These are phyloP conservation scores for Dendroctonus valens DNA, from an alignment of 1,140 invertebrate genomes.

Conservation along the genomic window DNA sequence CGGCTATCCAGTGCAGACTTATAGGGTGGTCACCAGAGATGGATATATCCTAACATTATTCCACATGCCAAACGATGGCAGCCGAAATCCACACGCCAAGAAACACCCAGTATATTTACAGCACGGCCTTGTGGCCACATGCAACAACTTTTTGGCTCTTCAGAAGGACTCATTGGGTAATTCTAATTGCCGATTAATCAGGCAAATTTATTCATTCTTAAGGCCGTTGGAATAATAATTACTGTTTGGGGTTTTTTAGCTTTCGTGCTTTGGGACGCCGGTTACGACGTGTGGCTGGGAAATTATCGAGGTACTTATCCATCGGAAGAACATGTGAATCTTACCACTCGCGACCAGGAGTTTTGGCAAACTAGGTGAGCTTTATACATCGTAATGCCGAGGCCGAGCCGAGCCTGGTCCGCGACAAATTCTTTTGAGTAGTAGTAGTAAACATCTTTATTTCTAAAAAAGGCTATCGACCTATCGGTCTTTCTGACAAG, in stretches of 20 bases:
- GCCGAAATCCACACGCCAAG: conserved; percentile 31
- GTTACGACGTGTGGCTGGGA: conserved; percentile 69
- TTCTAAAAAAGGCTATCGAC: too few relatives aligned
- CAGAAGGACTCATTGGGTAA: conserved; percentile 48
- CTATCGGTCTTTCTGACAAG: too few relatives aligned
- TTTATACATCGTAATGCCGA: too few relatives aligned
- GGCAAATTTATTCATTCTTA: conserved; percentile 1
- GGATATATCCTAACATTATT: conserved; percentile 58
- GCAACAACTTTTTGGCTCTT: conserved; percentile 59
- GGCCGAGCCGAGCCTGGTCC: too few relatives aligned
- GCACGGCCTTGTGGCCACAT: conserved; percentile 62
- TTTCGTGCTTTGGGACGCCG: conserved; percentile 53
- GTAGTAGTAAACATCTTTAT: too few relatives aligned
- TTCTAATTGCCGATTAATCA: background rate
- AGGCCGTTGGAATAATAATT: background rate
- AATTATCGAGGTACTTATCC: conserved; percentile 69
- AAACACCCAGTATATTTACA: conserved; percentile 60
- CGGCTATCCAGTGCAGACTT: conserved; percentile 56
- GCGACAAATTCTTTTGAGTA: too few relatives aligned
- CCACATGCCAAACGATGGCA: conserved; percentile 51
- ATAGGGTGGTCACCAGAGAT: conserved; percentile 54
- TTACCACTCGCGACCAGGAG: conserved; percentile 46
- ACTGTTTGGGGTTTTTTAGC: conserved; percentile 29
- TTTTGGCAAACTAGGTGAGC: conserved; percentile 63
- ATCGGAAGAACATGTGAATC: conserved; percentile 53